Conservation (phyloP, 64 coral and sea anemone species). For the Trachythela sp. region DNA sequence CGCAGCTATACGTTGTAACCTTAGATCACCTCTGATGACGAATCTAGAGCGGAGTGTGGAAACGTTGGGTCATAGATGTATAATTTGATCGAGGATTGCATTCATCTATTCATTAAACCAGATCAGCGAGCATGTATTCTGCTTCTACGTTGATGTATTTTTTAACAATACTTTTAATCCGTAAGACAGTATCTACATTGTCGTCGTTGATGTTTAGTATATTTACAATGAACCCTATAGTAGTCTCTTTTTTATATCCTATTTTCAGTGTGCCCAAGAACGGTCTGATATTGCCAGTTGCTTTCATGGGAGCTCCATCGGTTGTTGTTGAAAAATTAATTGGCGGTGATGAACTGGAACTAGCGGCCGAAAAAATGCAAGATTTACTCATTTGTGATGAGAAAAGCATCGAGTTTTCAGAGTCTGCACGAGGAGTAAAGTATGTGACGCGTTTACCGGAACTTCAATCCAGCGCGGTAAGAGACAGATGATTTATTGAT, state of each 20-base stretch:
- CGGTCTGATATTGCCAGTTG: conserved; percentile 41
- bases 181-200: no score
- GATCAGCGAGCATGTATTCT: no score
- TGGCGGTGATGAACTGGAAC: conserved; percentile 37
- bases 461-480: neutral
- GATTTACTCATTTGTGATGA: neutral
- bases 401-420: neutral
- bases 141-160: no score
- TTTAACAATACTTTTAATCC: no score
- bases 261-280: neutral
- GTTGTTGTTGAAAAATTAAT: conserved; percentile 62
- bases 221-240: neutral
- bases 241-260: neutral
- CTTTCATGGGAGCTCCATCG: conserved; percentile 85
- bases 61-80: no score
- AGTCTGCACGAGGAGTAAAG: neutral
- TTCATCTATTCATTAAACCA: no score
- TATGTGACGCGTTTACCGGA: neutral
- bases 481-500: neutral
- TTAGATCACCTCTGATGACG: no score
- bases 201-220: no score
- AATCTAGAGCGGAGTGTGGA: no score
- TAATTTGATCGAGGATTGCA: no score
- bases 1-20: no score
- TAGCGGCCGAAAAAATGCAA: conserved; percentile 32